These are phyloP conservation scores for Trichacis sp. DNA, from an alignment of 2,888 invertebrate species.

Conservation along the genomic window DNA sequence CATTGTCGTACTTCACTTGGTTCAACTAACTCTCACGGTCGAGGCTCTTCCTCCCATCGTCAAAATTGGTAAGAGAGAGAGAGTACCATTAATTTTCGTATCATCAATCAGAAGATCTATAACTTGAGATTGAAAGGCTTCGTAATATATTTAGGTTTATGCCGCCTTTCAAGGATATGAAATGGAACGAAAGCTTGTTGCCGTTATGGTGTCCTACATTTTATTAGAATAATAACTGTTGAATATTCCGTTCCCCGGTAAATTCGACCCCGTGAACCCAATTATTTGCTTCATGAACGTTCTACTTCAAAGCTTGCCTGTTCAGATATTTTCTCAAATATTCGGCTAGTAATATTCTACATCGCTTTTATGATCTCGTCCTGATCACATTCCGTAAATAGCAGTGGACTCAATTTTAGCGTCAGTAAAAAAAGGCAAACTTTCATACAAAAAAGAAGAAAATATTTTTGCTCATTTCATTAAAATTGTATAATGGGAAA, in stretches of 20 bases:
- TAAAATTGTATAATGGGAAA: too few relatives aligned
- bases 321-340: conserved; percentile 1
- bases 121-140: background rate
- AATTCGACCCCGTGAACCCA: background rate
- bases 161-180: background rate
- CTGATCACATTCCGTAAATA: too few relatives aligned
- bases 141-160: too few relatives aligned
- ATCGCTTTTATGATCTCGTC: too few relatives aligned
- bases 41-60: conserved; percentile 63
- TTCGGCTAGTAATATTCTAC: background rate
- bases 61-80: conserved; percentile 64
- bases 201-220: background rate
- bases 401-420: too few relatives aligned
- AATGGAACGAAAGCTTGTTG: background rate
- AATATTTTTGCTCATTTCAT: too few relatives aligned
- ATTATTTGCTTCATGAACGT: background rate
- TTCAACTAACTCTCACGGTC: conserved; percentile 55
- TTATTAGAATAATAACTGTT: background rate
- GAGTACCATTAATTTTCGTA: background rate
- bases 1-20: conserved; percentile 60
- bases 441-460: too few relatives aligned
- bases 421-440: too few relatives aligned
- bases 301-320: background rate
- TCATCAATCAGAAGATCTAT: background rate
- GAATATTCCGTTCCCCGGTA: background rate